phyloP scores from a whole-genome alignment of 23 tunicate species.

The Phallusia fumigata region DNA sequence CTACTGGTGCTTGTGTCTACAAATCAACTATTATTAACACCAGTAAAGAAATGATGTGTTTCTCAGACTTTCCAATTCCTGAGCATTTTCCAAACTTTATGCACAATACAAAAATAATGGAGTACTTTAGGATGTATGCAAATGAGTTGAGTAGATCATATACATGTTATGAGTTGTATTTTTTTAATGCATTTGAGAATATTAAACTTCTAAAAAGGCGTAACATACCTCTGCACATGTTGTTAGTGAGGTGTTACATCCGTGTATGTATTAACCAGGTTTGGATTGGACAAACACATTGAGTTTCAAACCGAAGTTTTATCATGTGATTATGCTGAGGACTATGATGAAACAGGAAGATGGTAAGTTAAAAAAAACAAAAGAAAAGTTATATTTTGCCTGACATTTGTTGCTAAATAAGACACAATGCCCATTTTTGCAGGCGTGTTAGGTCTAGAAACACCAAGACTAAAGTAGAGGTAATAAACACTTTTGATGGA shows the following conservation, averaged over 20 bases:
- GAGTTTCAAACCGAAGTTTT: slow-evolving; percentile 60
- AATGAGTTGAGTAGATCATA: background rate
- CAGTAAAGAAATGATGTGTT: slow-evolving; percentile 88
- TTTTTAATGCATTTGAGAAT: no score
- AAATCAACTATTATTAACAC: slow-evolving; percentile 79
- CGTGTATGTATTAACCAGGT: slow-evolving; percentile 18
- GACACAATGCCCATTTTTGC: background rate
- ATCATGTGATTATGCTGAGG: slow-evolving; percentile 29
- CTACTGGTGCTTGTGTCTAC: slow-evolving; percentile 56
- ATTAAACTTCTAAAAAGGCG: background rate
- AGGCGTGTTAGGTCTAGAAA: slow-evolving; percentile 15
- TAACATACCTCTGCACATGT: background rate
- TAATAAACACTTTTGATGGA: slow-evolving; percentile 48
- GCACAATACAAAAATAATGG: slow-evolving; percentile 71
- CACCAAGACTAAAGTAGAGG: slow-evolving; percentile 12
- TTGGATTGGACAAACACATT: slow-evolving; percentile 48
- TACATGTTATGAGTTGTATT: background rate
- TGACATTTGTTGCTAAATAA: background rate
- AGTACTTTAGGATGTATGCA: slow-evolving; percentile 52
- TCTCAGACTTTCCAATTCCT: slow-evolving; percentile 82
- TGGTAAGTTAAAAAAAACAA: no score
- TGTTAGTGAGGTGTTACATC: no score
- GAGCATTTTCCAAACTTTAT: slow-evolving; percentile 79
- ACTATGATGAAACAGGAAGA: slow-evolving; percentile 54
- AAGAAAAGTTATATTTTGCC: background rate